Evolutionary conservation across 2,888 invertebrate genomes (phyloP).

Genomic region (Clanis bilineata): DNA sequence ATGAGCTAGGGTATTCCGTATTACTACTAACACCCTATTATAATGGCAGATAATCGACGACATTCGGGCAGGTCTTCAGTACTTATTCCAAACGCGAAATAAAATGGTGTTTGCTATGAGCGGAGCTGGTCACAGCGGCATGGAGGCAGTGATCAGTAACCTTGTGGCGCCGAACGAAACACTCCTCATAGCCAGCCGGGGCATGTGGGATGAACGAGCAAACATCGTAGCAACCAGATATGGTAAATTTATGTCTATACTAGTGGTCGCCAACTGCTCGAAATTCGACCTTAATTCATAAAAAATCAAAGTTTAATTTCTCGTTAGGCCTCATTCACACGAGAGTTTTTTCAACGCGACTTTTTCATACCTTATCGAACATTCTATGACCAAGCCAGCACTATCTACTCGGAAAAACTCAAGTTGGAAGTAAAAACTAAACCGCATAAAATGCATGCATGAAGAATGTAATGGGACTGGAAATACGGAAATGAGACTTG

Average conservation of each 20-base stretch:
- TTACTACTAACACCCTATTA: constrained; percentile 26
- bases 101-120: constrained; percentile 90
- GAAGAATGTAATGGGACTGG: too few species aligned
- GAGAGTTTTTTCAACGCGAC: too few species aligned
- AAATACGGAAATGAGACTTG: too few species aligned
- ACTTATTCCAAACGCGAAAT: constrained; percentile 93
- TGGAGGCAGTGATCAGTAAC: constrained; percentile 93
- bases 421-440: too few species aligned
- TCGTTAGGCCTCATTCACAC: too few species aligned
- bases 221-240: constrained; percentile 87
- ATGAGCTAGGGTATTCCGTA: not conserved
- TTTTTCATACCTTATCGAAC: too few species aligned
- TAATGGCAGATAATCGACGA: constrained; percentile 88
- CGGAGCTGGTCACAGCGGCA: constrained; percentile 88
- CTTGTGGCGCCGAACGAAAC: constrained; percentile 89
- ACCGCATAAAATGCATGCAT: too few species aligned
- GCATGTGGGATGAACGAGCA: constrained; percentile 93
- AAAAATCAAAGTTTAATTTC: too few species aligned
- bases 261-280: too few species aligned
- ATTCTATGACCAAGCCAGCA: too few species aligned
- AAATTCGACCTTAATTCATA: too few species aligned
- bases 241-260: constrained; percentile 63
- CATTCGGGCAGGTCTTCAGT: constrained; percentile 90
- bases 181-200: constrained; percentile 88
- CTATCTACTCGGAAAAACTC: too few species aligned